Base-by-base conservation (phyloP, 2,113 vertebrate genomes). In the Dicentrarchus labrax region DNA sequence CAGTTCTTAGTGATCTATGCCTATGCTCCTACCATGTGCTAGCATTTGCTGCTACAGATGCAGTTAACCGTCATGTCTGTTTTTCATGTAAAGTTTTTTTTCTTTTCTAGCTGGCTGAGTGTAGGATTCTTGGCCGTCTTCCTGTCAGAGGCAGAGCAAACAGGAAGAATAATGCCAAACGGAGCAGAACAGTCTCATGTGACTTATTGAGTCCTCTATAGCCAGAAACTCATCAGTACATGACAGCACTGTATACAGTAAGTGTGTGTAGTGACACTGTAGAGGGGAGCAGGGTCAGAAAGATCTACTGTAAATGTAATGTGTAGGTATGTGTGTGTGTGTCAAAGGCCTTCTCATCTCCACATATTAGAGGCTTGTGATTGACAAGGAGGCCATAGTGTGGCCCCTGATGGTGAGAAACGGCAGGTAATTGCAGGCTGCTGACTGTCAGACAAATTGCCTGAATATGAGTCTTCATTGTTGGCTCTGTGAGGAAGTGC, bases 371-470 rank as follows among this genome's bases (percentile, higher is more conserved):
- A 76, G 59, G 16, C 54, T 72, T 51, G 64, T 86, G 86, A 86
- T 68, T 93, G 90, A 93, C 90, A 74, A 39, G 43, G 71, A 83
- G 64, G 86, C 62, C 71, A 78, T 9, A 51, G 12, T 51, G 75
- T 50, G 86, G 80, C 50, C 84, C 73, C 77, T 82, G 64, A 21
- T 69, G 76, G 69, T 71, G 88, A 80, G 51, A 45, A 75, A 68
- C 76, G 73, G 76, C 74, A 81, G 50, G 86, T 94, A 93, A 94
- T 92, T 90, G 83, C 64, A 60, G 74, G 69, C 71, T 76, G 85
- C 78, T 85, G 78, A 88, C 75, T 74, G 17, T 72, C 51, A 71
- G 76, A 88, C 82, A 91, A 87, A 88, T 83, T 87, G 77, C 72
- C 45, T 87, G 19, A 54, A 85, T 81, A 39, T 76, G 78, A 88